These are phyloP conservation scores for Hipparchia semele DNA, from an alignment of 2,888 invertebrate genomes.

Conservation along the genomic window DNA sequence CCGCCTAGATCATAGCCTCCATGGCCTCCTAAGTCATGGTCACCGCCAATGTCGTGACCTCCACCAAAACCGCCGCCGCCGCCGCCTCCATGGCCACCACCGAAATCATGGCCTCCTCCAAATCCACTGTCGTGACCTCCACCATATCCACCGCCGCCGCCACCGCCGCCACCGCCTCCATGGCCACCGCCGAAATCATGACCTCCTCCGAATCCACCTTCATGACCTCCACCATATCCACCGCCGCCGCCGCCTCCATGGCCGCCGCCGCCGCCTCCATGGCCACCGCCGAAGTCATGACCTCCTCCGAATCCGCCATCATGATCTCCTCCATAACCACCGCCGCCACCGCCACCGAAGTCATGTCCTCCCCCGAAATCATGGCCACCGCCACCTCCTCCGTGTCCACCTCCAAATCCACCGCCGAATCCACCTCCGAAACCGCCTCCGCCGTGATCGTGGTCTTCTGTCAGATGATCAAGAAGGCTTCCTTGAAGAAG, in stretches of 20 bases:
- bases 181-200: slow-evolving; percentile 37
- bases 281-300: slow-evolving; percentile 46
- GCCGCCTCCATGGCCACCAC: slow-evolving; percentile 42
- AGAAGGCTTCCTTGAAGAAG: slow-evolving; percentile 62
- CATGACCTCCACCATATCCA: slow-evolving; percentile 36
- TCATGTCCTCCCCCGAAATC: slow-evolving; percentile 35
- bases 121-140: slow-evolving; percentile 17
- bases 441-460: slow-evolving; percentile 50
- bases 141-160: slow-evolving; percentile 40
- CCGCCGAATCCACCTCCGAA: slow-evolving; percentile 49
- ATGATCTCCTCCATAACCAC: slow-evolving; percentile 44
- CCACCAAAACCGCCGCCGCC: slow-evolving; percentile 40
- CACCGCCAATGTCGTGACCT: background rate
- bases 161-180: slow-evolving; percentile 40
- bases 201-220: slow-evolving; percentile 7
- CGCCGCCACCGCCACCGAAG: slow-evolving; percentile 36
- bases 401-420: slow-evolving; percentile 46
- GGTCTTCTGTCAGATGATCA: slow-evolving; percentile 54
- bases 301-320: slow-evolving; percentile 47
- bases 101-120: slow-evolving; percentile 16
- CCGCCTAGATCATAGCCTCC: slow-evolving; percentile 43
- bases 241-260: slow-evolving; percentile 37
- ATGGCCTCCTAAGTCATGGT: slow-evolving; percentile 41
- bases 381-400: slow-evolving; percentile 44
- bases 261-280: slow-evolving; percentile 41